Base-by-base conservation (phyloP, 2,797 vertebrate species). In the Sebastes goodei region DNA sequence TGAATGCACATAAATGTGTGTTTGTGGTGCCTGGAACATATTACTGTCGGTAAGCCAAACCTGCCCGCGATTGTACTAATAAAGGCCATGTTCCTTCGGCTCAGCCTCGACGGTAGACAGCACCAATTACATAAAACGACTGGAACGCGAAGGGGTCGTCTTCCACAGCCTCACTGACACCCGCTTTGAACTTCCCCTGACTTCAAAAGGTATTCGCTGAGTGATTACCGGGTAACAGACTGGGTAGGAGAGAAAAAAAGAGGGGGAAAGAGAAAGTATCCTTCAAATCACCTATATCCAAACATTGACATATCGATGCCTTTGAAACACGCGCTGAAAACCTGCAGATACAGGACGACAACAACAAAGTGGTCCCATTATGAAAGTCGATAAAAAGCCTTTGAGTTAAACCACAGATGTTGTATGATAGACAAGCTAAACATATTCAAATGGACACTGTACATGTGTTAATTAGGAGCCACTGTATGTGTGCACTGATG, bases 61-160 rank as follows among this genome's bases (percentile, higher is more conserved):
- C 96, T 97, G 96, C 94, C 96, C 93, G 96, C 96, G 94, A 97
- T 97, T 96, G 96, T 95, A 90, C 94, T 95, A 97, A 97, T 97
- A 97, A 97, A 97, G 96, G 90, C 91, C 90, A 20, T 93, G 94
- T 96, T 96, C 94, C 95, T 96, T 30, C 88, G 92, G 95, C 96
- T 97, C 94, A 94, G 96, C 96, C 95, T 95, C 93, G 83, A 89
- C 89, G 95, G 96, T 94, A 96, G 96, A 96, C 96, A 94, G 95
- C 96, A 95, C 94, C 97, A 97, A 98, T 98, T 98, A 98, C 95
- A 94, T 91, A 93, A 95, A 96, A 96, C 96, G 94, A 96, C 94
- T 95, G 95, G 94, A 85, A 94, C 89, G 93, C 94, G 92, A 92
- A 90, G 89, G 93, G 94, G 92, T 95, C 66, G 86, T 93, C 93